Evolutionary conservation across 53 echinoderm and acorn worm genomes (phyloP), one percentile per base, ranked within the genome.

Genomic region (Arbacia lixula): DNA sequence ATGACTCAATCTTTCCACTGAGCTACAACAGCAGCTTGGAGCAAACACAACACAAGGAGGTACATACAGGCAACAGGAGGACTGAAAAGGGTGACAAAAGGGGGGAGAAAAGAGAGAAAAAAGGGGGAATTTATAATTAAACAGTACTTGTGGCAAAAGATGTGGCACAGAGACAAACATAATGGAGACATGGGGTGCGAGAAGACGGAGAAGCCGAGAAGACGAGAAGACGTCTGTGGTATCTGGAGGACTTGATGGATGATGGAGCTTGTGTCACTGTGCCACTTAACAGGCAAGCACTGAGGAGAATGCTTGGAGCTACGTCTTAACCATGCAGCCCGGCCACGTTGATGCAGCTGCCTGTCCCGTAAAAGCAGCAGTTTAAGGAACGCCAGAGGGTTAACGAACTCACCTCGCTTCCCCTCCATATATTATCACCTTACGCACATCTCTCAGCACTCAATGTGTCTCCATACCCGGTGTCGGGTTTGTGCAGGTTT

Each of bases 281-380:
- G 38, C 66, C 37, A 37, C 66, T 66, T 21, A 63, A 66, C 36
- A 66, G 38, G 66, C 37, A 38, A 66, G 66, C 30, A 16, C 30
- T 31, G n/a, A n/a, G 63, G 16, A 34, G 38, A 66, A 20, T 24
- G 66, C 66, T 66, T 22, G 8, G 28, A 66, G 66, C 63, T 33
- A 35, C 66, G n/a, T 33, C 1, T 33, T 16, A 32, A 17, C 34
- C 19, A 34, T 66, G 66, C 37, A 12, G 37, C 66, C 36, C 21
- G 36, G 66, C 38, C 36, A 21, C 36, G 71, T 71, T 71, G 71
- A 46, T 49, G 71, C 71, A 71, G 71, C 71, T 71, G 71, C 71
- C 71, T 71, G 71, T 71, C 41, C 43, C 46, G 17, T 27, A 41
- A 71, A 71, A 71, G 66, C 66, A 66, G 36, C 66, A 36, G 66